Evolutionary conservation across 2,797 vertebrate species (phyloP).

Genomic region (Tangara arthus): DNA sequence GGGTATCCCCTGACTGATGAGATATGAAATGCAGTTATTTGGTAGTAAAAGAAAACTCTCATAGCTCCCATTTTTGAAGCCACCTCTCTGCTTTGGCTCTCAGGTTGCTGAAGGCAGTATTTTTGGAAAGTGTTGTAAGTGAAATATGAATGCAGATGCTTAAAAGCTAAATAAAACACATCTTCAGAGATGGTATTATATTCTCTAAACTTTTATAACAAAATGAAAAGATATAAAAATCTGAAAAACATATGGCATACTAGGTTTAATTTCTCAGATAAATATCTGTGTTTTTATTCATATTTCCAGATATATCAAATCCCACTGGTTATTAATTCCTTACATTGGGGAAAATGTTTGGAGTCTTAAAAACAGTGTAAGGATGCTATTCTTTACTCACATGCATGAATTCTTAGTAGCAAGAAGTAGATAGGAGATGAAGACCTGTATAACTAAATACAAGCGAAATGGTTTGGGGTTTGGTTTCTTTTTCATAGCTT

Average conservation of each 20-base stretch:
- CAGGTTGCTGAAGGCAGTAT: not conserved
- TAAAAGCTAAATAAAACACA: not conserved
- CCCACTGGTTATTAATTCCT: not conserved
- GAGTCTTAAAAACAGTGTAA: not conserved
- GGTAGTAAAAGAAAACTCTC: not conserved
- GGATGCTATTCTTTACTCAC: not conserved
- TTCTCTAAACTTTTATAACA: not conserved
- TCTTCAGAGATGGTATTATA: not conserved
- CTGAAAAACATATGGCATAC: not conserved
- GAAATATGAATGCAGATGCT: conserved; percentile 4
- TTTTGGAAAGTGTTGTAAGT: not conserved
- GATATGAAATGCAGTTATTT: not conserved
- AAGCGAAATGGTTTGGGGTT: not conserved
- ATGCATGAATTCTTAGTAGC: not conserved
- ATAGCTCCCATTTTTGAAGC: not conserved
- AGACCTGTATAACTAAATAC: not conserved
- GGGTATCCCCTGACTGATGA: not conserved
- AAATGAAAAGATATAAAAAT: not conserved
- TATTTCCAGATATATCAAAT: not conserved
- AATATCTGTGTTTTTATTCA: not conserved
- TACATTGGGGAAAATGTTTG: not conserved
- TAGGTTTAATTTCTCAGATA: not conserved
- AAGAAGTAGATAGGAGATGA: not conserved
- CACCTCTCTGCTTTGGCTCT: not conserved
- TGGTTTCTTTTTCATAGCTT: not conserved